Evolutionary conservation across 92 coral and sea anemone species (phyloP).

Genomic region (Porites cylindrica): DNA sequence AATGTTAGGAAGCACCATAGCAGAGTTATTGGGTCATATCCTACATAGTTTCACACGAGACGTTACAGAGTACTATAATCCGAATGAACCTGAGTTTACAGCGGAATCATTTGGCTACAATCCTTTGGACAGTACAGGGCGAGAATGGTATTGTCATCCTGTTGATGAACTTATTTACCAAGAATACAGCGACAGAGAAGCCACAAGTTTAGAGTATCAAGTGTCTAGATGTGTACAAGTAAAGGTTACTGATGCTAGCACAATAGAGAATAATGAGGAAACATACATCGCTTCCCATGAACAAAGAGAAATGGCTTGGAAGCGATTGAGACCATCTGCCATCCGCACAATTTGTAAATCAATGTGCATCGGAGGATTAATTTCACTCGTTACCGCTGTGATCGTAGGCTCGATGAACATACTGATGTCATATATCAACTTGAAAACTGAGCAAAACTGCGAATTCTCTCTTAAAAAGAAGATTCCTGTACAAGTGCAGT

Average conservation of each 20-base stretch:
- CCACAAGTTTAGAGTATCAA: background rate
- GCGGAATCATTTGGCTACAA: slow-evolving; percentile 42
- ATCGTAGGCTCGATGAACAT: background rate
- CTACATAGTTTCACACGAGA: slow-evolving; percentile 14
- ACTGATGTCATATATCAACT: background rate
- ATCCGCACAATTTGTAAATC: background rate
- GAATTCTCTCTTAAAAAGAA: background rate
- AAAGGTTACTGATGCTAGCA: background rate
- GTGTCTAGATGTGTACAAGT: background rate
- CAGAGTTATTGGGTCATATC: slow-evolving; percentile 7
- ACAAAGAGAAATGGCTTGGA: background rate
- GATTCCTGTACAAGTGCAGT: background rate
- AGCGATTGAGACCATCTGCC: background rate
- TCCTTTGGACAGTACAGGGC: slow-evolving; percentile 41
- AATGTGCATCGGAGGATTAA: background rate
- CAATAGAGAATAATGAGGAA: background rate
- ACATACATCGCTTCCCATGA: background rate
- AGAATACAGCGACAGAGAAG: slow-evolving; percentile 40
- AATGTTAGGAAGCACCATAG: background rate
- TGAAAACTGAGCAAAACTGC: background rate
- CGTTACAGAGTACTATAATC: slow-evolving; percentile 23
- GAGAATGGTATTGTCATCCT: slow-evolving; percentile 26
- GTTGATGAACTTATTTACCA: slow-evolving; percentile 41
- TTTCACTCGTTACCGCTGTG: background rate
- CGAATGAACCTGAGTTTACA: slow-evolving; percentile 36